Evolutionary conservation across 2,888 invertebrate genomes (phyloP).

Genomic region (Chloroclysta siterata): DNA sequence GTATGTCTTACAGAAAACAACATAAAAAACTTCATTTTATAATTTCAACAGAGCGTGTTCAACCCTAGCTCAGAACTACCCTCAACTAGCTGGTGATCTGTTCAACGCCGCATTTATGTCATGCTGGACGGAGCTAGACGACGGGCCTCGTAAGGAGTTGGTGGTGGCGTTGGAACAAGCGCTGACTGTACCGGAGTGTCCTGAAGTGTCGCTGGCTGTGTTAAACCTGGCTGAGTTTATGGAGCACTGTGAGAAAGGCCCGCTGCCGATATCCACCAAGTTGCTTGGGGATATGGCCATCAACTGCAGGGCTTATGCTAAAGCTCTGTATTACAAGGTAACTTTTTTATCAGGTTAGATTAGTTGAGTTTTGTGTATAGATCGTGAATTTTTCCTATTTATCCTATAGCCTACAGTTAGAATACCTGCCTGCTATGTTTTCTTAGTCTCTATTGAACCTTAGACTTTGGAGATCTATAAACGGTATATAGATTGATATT

Average conservation of each 20-base stretch:
- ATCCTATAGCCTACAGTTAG: no score
- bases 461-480: no score
- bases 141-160: constrained; percentile 92
- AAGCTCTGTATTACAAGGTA: constrained; percentile 86
- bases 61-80: constrained; percentile 95
- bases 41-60: constrained; percentile 90
- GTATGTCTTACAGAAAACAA: not conserved
- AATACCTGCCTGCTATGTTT: no score
- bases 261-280: constrained; percentile 94
- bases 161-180: constrained; percentile 94
- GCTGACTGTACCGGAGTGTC: constrained; percentile 94
- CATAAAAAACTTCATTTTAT: no score
- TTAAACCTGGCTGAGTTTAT: constrained; percentile 99
- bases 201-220: constrained; percentile 97
- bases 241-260: constrained; percentile 99
- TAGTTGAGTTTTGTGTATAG: not conserved
- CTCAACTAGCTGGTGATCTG: constrained; percentile 95
- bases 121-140: constrained; percentile 98
- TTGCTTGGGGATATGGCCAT: constrained; percentile 97
- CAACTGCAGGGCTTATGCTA: constrained; percentile 92
- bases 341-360: not conserved
- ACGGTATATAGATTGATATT: not conserved
- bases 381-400: no score
- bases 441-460: no score
- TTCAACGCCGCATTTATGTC: constrained; percentile 99